Evolutionary conservation across 23 tunicate species (phyloP), one percentile per base, ranked within the genome.

Genomic region (Aplidium turbinatum): DNA sequence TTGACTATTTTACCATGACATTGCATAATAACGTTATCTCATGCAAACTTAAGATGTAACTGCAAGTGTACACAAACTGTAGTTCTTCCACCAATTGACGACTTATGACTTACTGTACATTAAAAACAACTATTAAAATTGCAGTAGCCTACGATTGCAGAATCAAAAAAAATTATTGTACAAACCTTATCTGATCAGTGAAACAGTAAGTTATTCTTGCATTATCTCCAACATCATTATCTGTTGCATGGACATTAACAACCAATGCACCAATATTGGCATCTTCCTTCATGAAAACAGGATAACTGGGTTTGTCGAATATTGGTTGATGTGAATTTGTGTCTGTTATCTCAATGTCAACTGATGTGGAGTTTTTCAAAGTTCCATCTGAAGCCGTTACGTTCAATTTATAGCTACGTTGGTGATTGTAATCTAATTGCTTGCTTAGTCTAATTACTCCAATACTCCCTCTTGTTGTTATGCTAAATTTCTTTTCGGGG

Each of bases 161-260:
- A n/a, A n/a, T n/a, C n/a, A n/a, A n/a, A n/a, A n/a, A n/a, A n/a
- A n/a, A n/a, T n/a, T n/a, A n/a, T n/a, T n/a, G n/a, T n/a, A n/a
- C n/a, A n/a, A n/a, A n/a, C n/a, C n/a, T n/a, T n/a, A n/a, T n/a
- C n/a, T n/a, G n/a, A n/a, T 65, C 62, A 24, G 85, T 57, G 23
- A 90, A 72, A 34, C 82, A 78, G 56, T 90, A 90, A 0, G 97
- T 83, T 27, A 90, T 72, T 53, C 81, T 78, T 31, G 97, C 89
- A 78, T 90, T 90, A 38, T 90, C 97, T 23, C 97, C 97, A 20
- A 64, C 82, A 60, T 90, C 97, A 32, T 63, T 55, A 73, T 90
- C 97, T 31, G 38, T 83, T 2, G 97, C 97, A 78, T 90, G 97
- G 2, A 90, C 97, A 40, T 72, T 36, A 0, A 62, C 31, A 35